phyloP scores from a whole-genome alignment of 2,113 vertebrate species.

The Proteles cristata region DNA sequence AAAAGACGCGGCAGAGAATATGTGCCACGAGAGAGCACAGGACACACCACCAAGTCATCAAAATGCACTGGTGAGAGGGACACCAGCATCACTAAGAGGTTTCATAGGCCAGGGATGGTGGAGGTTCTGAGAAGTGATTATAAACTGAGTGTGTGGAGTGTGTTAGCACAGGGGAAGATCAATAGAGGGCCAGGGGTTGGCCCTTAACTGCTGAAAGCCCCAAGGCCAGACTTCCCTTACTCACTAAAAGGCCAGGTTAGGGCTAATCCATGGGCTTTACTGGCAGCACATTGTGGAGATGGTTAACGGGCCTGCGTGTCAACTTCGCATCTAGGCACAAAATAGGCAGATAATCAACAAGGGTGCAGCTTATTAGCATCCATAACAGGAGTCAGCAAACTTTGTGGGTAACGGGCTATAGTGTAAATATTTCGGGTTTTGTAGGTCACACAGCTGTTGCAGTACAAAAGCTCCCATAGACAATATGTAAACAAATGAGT shows the following conservation, averaged over 20 bases:
- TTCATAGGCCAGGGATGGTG: neutral
- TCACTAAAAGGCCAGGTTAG: neutral
- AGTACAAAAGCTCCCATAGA: neutral
- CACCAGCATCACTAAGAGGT: neutral
- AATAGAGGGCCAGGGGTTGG: neutral
- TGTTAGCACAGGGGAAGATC: neutral
- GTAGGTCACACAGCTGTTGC: neutral
- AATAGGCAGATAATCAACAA: neutral
- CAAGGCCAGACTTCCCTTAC: neutral
- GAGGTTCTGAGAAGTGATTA: neutral
- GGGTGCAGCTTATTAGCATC: neutral
- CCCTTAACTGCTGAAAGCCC: neutral
- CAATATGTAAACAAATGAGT: neutral
- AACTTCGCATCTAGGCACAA: neutral
- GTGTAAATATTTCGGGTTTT: neutral
- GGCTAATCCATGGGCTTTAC: neutral
- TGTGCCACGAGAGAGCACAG: neutral
- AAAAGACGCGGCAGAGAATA: neutral
- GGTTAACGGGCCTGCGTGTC: neutral
- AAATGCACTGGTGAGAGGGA: neutral
- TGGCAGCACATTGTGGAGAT: too few species aligned
- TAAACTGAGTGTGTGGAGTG: neutral
- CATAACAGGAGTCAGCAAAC: neutral
- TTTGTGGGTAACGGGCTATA: neutral
- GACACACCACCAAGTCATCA: too few species aligned